phyloP scores from a whole-genome alignment of 2,797 vertebrate genomes.

The Octomys mimax region DNA sequence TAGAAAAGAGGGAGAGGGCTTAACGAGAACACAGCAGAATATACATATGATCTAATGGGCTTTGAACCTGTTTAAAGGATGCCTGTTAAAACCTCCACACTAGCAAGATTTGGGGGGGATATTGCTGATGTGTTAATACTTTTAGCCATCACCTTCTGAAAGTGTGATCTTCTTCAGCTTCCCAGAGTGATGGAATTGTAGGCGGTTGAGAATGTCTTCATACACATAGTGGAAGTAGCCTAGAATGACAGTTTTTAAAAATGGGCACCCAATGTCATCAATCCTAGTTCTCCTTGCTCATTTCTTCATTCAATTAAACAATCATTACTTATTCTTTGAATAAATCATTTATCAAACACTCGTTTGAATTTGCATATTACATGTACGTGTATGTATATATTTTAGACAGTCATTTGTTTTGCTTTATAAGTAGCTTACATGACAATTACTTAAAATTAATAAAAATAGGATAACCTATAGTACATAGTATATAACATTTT shows the following conservation, averaged over 20 bases:
- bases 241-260: background rate
- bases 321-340: background rate
- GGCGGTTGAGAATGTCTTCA: background rate
- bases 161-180: background rate
- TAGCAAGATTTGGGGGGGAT: background rate
- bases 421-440: slow-evolving; percentile 9
- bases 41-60: background rate
- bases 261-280: background rate
- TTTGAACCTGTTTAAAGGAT: background rate
- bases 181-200: background rate
- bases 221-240: background rate
- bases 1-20: background rate
- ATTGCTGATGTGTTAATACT: background rate
- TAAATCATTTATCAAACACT: background rate
- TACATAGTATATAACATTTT: background rate
- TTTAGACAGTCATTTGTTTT: background rate
- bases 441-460: slow-evolving; percentile 33
- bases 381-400: background rate
- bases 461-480: slow-evolving; percentile 10
- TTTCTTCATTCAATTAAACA: background rate
- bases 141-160: background rate
- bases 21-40: background rate
- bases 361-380: slow-evolving; percentile 25
- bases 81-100: background rate
- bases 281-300: background rate